Evolutionary conservation across 2,888 invertebrate genomes (phyloP).

Genomic region (Epinotia demarniana): DNA sequence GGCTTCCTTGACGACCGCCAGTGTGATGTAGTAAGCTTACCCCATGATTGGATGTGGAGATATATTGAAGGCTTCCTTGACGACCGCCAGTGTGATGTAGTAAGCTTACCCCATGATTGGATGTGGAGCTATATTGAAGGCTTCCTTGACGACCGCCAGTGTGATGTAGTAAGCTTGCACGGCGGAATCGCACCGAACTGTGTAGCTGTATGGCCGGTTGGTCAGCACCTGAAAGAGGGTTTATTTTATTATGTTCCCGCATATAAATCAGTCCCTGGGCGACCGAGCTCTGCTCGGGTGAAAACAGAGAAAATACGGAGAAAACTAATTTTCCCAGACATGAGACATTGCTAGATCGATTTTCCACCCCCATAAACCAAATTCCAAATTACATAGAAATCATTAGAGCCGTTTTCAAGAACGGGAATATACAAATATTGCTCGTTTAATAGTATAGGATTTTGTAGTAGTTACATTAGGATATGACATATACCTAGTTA

Average conservation of each 20-base stretch:
- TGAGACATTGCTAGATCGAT: too few species aligned
- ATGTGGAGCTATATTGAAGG: conserved; percentile 74
- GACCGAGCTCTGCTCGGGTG: too few species aligned
- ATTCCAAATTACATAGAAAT: too few species aligned
- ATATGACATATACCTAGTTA: too few species aligned
- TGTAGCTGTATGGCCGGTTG: conserved; percentile 82
- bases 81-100: conserved; percentile 63
- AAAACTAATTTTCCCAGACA: too few species aligned
- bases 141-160: conserved; percentile 71
- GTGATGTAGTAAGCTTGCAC: conserved; percentile 80
- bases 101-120: conserved; percentile 72
- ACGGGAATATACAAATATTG: too few species aligned
- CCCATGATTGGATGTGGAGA: conserved; percentile 77
- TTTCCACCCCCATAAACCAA: too few species aligned
- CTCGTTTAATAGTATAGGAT: conserved; percentile 26
- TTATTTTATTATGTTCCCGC: not conserved
- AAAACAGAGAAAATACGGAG: too few species aligned
- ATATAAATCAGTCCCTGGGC: not conserved
- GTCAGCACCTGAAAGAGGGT: conserved; percentile 73
- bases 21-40: conserved; percentile 62
- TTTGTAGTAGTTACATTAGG: not conserved
- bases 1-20: conserved; percentile 74
- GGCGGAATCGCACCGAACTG: conserved; percentile 84
- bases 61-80: conserved; percentile 77
- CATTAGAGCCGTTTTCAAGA: too few species aligned